Evolutionary conservation across 1,140 invertebrate genomes (phyloP).

Genomic region (Drosophila parabipectinata): DNA sequence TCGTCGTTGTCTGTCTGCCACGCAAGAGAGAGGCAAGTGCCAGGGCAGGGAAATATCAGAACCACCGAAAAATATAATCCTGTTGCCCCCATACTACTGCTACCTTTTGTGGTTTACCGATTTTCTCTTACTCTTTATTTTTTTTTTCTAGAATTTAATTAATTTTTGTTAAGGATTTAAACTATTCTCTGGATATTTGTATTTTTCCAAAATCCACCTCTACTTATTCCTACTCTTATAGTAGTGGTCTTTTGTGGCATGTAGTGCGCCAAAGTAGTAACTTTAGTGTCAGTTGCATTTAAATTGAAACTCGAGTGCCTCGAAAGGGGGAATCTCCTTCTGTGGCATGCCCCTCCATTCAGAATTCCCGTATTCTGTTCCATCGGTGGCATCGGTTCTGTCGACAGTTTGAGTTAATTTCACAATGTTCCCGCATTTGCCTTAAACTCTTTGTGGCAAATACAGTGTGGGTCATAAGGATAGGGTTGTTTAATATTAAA

Average conservation of each 20-base stretch:
- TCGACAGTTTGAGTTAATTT: conserved; percentile 79
- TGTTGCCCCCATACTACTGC: conserved; percentile 16
- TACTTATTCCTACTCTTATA: conserved; percentile 9
- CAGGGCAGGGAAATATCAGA: conserved; percentile 15
- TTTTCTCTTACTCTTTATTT: conserved; percentile 8
- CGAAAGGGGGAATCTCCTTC: conserved; percentile 16
- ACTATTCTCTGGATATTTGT: no score
- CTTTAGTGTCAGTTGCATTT: conserved; percentile 82
- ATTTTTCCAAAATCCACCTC: no score
- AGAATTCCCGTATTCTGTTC: not conserved
- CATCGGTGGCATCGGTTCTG: conserved; percentile 37
- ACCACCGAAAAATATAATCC: conserved; percentile 27
- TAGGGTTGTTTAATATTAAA: no score
- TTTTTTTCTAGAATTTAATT: not conserved
- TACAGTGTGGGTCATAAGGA: not conserved
- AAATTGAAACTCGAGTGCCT: conserved; percentile 72
- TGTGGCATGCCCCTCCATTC: not conserved
- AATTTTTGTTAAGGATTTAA: no score
- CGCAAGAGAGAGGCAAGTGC: not conserved
- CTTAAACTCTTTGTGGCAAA: conserved; percentile 30
- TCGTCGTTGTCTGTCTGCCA: conserved; percentile 13
- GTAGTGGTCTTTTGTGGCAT: conserved; percentile 47
- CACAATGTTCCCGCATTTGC: conserved; percentile 48
- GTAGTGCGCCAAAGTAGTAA: conserved; percentile 76
- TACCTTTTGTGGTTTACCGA: conserved; percentile 1